Conservation (phyloP, 1,140 invertebrate species). For the Neotoxoptera formosana region DNA sequence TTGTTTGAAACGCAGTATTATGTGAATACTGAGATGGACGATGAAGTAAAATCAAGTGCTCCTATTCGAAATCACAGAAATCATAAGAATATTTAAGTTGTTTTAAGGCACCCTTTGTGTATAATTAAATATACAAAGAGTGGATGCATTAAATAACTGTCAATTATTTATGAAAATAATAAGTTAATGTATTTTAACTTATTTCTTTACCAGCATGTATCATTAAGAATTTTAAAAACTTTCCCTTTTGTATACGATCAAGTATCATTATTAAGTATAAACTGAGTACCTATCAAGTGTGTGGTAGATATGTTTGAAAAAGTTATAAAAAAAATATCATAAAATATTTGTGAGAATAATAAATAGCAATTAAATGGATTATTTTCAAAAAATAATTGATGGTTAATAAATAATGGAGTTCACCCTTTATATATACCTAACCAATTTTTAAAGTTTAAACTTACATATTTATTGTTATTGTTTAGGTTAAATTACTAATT, state of each 20-base stretch:
- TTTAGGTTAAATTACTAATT: conserved; percentile 13
- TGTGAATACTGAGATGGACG: conserved; percentile 23
- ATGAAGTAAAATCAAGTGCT: background rate
- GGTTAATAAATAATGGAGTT: background rate
- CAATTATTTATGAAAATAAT: conserved; percentile 16
- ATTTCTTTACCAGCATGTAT: background rate
- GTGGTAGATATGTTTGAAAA: background rate
- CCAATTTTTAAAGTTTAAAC: background rate
- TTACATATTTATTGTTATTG: conserved; percentile 27
- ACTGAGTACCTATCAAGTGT: background rate
- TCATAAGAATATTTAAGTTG: conserved; percentile 13
- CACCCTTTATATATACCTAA: background rate
- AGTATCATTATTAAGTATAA: background rate
- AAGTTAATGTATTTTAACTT: background rate
- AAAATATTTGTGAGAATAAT: background rate
- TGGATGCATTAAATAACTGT: background rate
- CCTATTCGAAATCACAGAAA: conserved; percentile 33
- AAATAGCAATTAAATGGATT: background rate
- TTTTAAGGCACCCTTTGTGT: background rate
- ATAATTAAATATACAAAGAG: background rate
- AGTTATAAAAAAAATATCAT: background rate
- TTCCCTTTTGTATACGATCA: background rate
- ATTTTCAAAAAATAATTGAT: background rate
- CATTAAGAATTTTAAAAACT: background rate
- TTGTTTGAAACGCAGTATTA: conserved; percentile 48